Evolutionary conservation across 2,888 invertebrate species (phyloP).

Genomic region (Therioaphis trifolii): DNA sequence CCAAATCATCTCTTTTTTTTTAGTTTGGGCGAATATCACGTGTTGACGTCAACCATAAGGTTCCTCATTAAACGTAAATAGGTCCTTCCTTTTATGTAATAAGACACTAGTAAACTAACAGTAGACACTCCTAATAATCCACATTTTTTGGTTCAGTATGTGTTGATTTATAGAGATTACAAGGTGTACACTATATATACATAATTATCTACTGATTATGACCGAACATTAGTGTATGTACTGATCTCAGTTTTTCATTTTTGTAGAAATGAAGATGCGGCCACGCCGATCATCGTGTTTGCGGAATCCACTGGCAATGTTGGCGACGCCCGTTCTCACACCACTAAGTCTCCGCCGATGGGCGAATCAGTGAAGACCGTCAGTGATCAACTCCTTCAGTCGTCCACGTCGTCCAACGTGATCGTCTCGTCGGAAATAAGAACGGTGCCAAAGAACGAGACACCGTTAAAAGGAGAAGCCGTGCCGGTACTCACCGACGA

Average conservation of each 20-base stretch:
- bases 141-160: too few relatives aligned
- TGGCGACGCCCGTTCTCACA: slow-evolving; percentile 38
- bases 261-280: slow-evolving; percentile 29
- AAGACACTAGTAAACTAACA: too few relatives aligned
- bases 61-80: too few relatives aligned
- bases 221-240: too few relatives aligned
- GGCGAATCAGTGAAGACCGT: slow-evolving; percentile 48
- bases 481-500: slow-evolving; percentile 77
- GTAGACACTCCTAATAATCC: too few relatives aligned
- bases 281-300: slow-evolving; percentile 8
- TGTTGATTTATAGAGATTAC: too few relatives aligned
- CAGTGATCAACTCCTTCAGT: slow-evolving; percentile 51
- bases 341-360: slow-evolving; percentile 32
- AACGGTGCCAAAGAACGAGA: slow-evolving; percentile 27
- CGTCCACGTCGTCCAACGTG: slow-evolving; percentile 9
- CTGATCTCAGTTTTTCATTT: background rate
- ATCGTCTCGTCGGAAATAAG: slow-evolving; percentile 37
- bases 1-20: too few relatives aligned
- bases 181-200: too few relatives aligned
- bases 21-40: too few relatives aligned
- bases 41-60: too few relatives aligned
- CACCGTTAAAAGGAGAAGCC: slow-evolving; percentile 73
- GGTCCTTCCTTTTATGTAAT: too few relatives aligned
- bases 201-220: too few relatives aligned
- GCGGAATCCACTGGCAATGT: background rate